Percentiles rank a stretch among this genome's conserved stretches.
These are phyloP conservation scores for Rhagonycha fulva DNA, from an alignment of 2,888 invertebrate genomes.

Conservation along the genomic window DNA sequence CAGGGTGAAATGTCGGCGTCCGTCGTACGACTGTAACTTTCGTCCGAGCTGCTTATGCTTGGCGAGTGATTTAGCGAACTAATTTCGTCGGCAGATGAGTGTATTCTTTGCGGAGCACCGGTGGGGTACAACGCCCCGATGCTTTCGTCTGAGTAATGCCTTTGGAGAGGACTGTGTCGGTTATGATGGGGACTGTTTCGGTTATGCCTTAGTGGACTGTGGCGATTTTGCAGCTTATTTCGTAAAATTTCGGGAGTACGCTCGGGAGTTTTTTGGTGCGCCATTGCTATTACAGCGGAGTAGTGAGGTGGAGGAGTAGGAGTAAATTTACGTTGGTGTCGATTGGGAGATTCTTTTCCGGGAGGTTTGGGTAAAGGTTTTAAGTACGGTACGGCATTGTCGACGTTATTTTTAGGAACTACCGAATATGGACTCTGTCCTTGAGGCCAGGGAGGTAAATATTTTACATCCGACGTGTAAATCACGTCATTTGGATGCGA, in stretches of 20 bases:
- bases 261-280: constrained; percentile 44
- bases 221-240: constrained; percentile 48
- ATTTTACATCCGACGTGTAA: constrained; percentile 39
- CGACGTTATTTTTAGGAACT: constrained; percentile 35
- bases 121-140: constrained; percentile 55
- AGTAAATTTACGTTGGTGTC: constrained; percentile 44
- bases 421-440: constrained; percentile 55
- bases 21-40: constrained; percentile 81
- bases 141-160: constrained; percentile 72
- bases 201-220: constrained; percentile 45
- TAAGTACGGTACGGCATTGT: constrained; percentile 57
- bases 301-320: constrained; percentile 45
- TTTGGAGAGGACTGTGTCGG: constrained; percentile 58
- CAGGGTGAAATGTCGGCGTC: constrained; percentile 68
- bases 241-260: constrained; percentile 46
- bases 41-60: constrained; percentile 82
- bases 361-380: constrained; percentile 64
- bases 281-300: constrained; percentile 33
- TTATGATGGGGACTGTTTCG: constrained; percentile 49
- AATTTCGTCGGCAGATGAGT: constrained; percentile 82
- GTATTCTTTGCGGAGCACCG: constrained; percentile 61
- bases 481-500: constrained; percentile 45
- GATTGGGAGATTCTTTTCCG: constrained; percentile 54
- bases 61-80: constrained; percentile 82
- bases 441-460: constrained; percentile 68